Percentiles rank a stretch among this genome's conserved stretches.
phyloP scores from a whole-genome alignment of 2,797 vertebrate species.

The Etheostoma perlongum region DNA sequence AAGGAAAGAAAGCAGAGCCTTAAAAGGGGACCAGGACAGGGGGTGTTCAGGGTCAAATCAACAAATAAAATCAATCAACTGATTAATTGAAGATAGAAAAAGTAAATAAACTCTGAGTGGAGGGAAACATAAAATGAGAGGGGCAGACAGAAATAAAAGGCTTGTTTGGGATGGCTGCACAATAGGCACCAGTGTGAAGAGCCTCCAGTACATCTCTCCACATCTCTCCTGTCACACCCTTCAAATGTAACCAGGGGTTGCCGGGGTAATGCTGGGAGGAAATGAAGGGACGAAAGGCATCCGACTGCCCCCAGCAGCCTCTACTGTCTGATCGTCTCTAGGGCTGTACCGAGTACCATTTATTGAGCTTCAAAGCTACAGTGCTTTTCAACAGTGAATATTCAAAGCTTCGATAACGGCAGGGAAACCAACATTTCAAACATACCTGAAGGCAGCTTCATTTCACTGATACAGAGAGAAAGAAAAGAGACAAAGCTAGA shows the following conservation, averaged over 20 bases:
- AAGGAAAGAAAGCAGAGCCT: slow-evolving; percentile 31
- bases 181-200: slow-evolving; percentile 61
- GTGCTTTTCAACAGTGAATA: no score
- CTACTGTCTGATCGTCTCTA: slow-evolving; percentile 5
- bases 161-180: slow-evolving; percentile 60
- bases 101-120: slow-evolving; percentile 15
- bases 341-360: no score
- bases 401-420: no score
- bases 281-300: slow-evolving; percentile 9
- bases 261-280: slow-evolving; percentile 6
- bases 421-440: no score
- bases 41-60: slow-evolving; percentile 26
- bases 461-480: no score
- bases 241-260: slow-evolving; percentile 37
- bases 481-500: no score
- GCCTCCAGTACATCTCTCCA: slow-evolving; percentile 43
- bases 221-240: slow-evolving; percentile 42
- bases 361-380: no score
- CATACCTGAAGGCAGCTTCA: no score
- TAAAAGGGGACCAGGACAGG: slow-evolving; percentile 11
- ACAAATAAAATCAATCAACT: slow-evolving; percentile 46
- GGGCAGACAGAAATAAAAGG: slow-evolving; percentile 69
- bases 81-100: slow-evolving; percentile 44
- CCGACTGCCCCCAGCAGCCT: neutral
- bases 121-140: slow-evolving; percentile 37